Evolutionary conservation across 2,888 invertebrate species (phyloP), one percentile per base, ranked within the genome.

Genomic region (Drosophila meridiana): DNA sequence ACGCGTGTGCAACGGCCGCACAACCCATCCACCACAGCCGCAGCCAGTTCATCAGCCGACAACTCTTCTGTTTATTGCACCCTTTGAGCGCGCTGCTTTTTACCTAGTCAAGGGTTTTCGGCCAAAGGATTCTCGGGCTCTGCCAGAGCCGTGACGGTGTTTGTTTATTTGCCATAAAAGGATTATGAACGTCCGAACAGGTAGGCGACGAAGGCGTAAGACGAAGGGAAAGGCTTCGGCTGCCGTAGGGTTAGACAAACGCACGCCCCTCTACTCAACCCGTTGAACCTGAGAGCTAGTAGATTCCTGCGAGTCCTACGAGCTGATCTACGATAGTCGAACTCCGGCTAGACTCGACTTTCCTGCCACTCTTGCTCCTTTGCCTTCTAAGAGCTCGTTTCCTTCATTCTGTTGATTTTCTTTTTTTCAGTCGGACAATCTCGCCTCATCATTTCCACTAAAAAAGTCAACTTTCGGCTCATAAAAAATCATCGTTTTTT

Each of bases 121-220:
- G 43, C 43, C 43, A 61, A 61, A 66, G 68, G 69, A 43, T 68
- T 67, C 58, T 28, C 26, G 20, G 14, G 4, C 32, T 14, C 32
- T 0, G 28, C 28, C 47, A 20, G 43, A 45, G 6, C 45, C 57
- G 56, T 14, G 50, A 11, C 45, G 32, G 7, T 82, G 89, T 85
- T 85, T 91, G 91, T 90, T 91, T 91, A 79, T 91, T 90, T 80
- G 91, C 74, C 89, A 91, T 91, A 91, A 91, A 92, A 91, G 91
- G 91, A 90, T 91, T 91, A 91, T 87, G 90, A 81, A 82, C 75
- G 80, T 80, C n/a, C 32, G 73, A 73, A 77, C 89, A 90, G 91
- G 90, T 87, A 87, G 32, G 30, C 48, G 48, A n/a, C 30, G 8
- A 7, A n/a, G 28, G 55, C 20, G n/a, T 9, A 30, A 32, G 47